Evolutionary conservation across 2,888 invertebrate genomes (phyloP), one percentile per base, ranked within the genome.

Genomic region (Ceraclea dissimilis): DNA sequence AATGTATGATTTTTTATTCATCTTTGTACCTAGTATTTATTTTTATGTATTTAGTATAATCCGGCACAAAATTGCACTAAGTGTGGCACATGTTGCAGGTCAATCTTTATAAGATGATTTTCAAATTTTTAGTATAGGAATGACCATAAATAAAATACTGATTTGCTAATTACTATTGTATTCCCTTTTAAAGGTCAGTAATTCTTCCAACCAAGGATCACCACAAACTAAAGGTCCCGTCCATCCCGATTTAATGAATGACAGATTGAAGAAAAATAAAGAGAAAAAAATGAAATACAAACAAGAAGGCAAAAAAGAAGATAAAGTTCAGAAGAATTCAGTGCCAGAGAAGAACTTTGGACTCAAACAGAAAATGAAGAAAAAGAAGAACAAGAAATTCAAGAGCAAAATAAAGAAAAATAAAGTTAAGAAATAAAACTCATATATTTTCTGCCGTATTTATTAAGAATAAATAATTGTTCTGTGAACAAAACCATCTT

Each of bases 271-370:
- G 31, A 58, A 49, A 20, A 56, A 52, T 18, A 57, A 48, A 13
- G 54, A 58, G 46, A 57, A 65, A 62, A 63, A 5, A 67, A 67
- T 26, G 16, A 57, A 59, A 53, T 55, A 48, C 49, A 58, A 59
- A 39, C 53, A 18, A 31, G 58, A 20, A 55, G 44, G n/a, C 13
- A 39, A 51, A 8, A 48, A 56, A 22, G 26, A 26, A 26, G 10
- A 26, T 26, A 26, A 26, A 26, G 26, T n/a, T n/a, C n/a, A 26
- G 26, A 39, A 50, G 31, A 51, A 33, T 51, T 26, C 5, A 6
- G 26, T 26, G 26, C 26, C 33, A 17, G 19, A 19, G 20, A 26
- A 26, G 10, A 26, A 26, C 26, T 26, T 47, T 19, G 33, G 20
- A 13, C 19, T 31, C 18, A 53, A 53, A 47, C 20, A 53, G n/a